Conservation (phyloP, 2,113 vertebrate genomes). For the Ceratotherium simum region DNA sequence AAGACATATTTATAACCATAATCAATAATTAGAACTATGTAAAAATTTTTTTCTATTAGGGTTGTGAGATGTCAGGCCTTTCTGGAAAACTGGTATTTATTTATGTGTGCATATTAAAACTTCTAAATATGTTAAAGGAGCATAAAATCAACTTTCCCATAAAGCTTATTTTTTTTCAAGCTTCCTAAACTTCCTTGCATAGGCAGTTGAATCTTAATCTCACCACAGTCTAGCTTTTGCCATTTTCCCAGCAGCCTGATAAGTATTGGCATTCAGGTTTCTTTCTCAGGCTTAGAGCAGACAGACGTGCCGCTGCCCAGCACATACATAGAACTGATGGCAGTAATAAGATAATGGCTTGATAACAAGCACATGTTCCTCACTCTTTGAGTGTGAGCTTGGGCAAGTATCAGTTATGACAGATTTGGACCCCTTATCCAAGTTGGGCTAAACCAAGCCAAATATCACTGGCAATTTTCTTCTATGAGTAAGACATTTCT, state of each 20-base stretch:
- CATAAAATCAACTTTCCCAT: constrained; percentile 71
- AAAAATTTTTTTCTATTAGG: constrained; percentile 3
- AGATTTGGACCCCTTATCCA: constrained; percentile 82
- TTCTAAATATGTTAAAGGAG: constrained; percentile 46
- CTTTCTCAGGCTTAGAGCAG: constrained; percentile 74
- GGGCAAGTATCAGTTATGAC: constrained; percentile 83
- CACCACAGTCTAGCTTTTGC: constrained; percentile 83
- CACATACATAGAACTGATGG: constrained; percentile 69
- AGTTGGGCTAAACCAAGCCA: constrained; percentile 81
- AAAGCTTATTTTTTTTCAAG: constrained; percentile 76
- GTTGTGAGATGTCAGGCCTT: background rate
- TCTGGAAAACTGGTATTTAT: constrained; percentile 39
- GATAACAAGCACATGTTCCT: constrained; percentile 84
- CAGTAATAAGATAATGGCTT: constrained; percentile 81
- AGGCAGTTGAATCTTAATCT: constrained; percentile 83
- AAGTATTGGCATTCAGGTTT: constrained; percentile 68
- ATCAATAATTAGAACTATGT: constrained; percentile 62
- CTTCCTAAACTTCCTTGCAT: constrained; percentile 61
- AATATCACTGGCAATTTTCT: constrained; percentile 79
- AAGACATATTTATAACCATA: background rate
- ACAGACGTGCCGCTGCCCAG: constrained; percentile 79
- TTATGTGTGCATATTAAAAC: constrained; percentile 14
- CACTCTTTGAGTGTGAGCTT: constrained; percentile 69
- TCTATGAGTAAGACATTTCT: constrained; percentile 81
- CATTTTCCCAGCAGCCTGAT: constrained; percentile 83